phyloP scores from a whole-genome alignment of 2,797 vertebrate species.

The Propithecus deckenii region DNA sequence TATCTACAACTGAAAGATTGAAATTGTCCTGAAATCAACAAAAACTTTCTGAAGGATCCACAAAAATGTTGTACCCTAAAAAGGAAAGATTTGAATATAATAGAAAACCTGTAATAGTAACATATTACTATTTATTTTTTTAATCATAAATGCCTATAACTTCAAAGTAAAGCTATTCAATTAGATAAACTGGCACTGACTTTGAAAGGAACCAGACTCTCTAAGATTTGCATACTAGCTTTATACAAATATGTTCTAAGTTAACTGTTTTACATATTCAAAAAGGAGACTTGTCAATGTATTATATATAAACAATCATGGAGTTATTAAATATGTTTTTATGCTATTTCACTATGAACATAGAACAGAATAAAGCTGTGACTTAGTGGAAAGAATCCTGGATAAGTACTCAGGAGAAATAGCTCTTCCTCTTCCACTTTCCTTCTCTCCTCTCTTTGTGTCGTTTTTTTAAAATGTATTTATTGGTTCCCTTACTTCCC shows the following conservation, averaged over 20 bases:
- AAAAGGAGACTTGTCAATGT: background rate
- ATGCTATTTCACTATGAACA: background rate
- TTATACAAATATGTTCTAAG: background rate
- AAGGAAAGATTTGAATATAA: background rate
- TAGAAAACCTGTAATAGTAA: background rate
- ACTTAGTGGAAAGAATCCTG: background rate
- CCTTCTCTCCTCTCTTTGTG: background rate
- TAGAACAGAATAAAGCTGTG: background rate
- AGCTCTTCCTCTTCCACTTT: background rate
- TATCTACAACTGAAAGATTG: background rate
- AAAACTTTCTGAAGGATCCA: background rate
- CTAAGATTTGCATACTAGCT: background rate
- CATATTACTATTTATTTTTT: background rate
- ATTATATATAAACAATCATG: background rate
- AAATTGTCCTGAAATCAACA: background rate
- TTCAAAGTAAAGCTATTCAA: constrained; percentile 21
- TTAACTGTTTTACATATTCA: background rate
- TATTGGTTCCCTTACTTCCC: background rate
- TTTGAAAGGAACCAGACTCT: background rate
- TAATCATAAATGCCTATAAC: background rate
- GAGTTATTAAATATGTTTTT: background rate
- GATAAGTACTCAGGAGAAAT: background rate
- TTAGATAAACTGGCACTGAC: background rate
- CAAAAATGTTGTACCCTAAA: background rate
- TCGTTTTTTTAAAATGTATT: background rate